These are phyloP conservation scores for Myotis findleyi DNA, from an alignment of 2,797 vertebrate species.

Conservation along the genomic window DNA sequence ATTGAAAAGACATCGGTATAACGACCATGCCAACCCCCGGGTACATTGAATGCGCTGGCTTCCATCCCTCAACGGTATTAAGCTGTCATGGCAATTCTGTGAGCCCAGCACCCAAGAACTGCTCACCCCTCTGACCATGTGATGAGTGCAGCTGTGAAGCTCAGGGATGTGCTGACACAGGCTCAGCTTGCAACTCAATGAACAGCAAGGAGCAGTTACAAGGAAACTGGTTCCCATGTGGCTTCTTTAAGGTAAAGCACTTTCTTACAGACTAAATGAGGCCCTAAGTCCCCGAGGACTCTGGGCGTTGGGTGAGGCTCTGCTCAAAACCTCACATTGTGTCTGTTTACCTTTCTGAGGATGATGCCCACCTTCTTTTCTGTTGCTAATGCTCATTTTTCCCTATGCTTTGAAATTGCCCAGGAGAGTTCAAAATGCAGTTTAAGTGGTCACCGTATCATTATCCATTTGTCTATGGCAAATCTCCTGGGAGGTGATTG, in stretches of 20 bases:
- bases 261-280: conserved; percentile 24
- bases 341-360: background rate
- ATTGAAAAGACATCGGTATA: background rate
- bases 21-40: background rate
- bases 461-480: background rate
- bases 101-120: background rate
- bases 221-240: background rate
- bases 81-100: background rate
- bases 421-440: background rate
- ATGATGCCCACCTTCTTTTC: background rate
- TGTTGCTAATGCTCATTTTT: background rate
- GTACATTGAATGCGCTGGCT: background rate
- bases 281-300: background rate
- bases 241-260: background rate
- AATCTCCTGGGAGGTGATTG: background rate
- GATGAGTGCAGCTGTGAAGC: background rate
- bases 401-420: background rate
- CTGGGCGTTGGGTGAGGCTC: background rate
- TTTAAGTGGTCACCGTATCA: background rate
- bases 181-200: background rate
- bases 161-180: background rate
- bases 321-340: background rate
- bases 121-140: background rate
- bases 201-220: background rate
- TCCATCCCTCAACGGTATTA: background rate